A percentile compares a stretch with the other conserved stretches of the same genome.
Conservation (phyloP, 2,797 vertebrate species). For the Podarcis siculus region DNA sequence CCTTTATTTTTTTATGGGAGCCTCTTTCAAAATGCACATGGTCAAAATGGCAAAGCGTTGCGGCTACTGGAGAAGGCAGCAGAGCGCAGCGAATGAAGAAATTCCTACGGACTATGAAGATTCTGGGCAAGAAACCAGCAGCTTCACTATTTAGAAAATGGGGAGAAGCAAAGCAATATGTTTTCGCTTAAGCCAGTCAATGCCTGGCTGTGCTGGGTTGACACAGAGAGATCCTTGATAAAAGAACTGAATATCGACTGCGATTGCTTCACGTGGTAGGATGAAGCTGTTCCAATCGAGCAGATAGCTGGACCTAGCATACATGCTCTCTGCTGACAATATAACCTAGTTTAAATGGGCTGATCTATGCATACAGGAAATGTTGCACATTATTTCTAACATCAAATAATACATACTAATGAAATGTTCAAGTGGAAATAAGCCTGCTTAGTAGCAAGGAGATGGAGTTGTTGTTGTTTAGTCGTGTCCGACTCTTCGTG, state of each 20-base stretch:
- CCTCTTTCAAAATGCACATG: slow-evolving; percentile 87
- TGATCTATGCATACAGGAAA: neutral
- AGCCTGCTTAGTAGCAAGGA: neutral
- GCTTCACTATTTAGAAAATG: slow-evolving; percentile 82
- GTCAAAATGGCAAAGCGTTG: slow-evolving; percentile 84
- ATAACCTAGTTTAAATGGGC: neutral
- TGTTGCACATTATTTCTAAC: neutral
- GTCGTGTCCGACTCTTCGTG: too few species aligned
- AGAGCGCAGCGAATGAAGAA: slow-evolving; percentile 69
- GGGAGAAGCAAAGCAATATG: neutral
- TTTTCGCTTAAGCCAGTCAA: too few species aligned
- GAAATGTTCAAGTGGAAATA: neutral
- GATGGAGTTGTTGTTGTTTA: too few species aligned
- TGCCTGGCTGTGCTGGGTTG: neutral
- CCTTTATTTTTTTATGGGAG: slow-evolving; percentile 87
- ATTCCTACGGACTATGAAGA: slow-evolving; percentile 81
- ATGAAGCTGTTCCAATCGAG: neutral
- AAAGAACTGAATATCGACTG: neutral
- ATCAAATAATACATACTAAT: neutral
- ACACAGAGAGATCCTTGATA: neutral
- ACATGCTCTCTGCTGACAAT: neutral
- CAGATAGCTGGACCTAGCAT: neutral
- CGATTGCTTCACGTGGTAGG: neutral
- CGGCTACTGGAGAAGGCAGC: slow-evolving; percentile 74
- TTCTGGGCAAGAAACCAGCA: slow-evolving; percentile 84